Base-by-base conservation (phyloP, 2,797 vertebrate genomes). In the Scleropages formosus region DNA sequence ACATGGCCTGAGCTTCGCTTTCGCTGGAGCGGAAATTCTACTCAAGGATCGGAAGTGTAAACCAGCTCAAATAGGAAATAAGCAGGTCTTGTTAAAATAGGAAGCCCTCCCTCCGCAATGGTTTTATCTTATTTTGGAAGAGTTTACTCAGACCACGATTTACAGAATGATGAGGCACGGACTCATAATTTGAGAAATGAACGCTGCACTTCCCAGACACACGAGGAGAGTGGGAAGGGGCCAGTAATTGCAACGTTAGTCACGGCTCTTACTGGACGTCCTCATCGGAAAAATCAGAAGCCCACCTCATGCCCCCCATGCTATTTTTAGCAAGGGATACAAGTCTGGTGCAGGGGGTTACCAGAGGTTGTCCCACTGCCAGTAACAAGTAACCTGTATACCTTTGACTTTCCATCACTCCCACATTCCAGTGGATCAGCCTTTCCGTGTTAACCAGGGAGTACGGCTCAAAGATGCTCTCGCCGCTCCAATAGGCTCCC, bases 211-310 rank as follows among this genome's bases (percentile, higher is more conserved):
- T 63, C 67, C 26, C 11, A 16, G 20, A 53, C 22, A 53, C 53
- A 46, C 13, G 46, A 69, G 49, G 10, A n/a, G n/a, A 65, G 61
- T 15, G n/a, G 51, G 11, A n/a, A 27, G n/a, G 13, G 59, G 31
- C 26, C 46, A 47, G 61, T 24, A 47, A 18, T 31, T 63, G 72
- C 20, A 47, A 49, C 26, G 26, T 39, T 27, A 26, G 11, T 9
- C 12, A 27, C 47, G 51, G 24, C 44, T 51, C 63, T 31, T 16
- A 44, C 24, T 31, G 8, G 27, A 24, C 31, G 64, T 39, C 11
- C 10, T 51, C 47, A 16, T 74, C 20, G 74, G 61, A 9, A 73
- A 31, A 51, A 69, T 51, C 74, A 64, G 26, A 8, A 62, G 47
- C 9, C 61, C 16, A 65, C 73, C 27, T 10, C 24, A 9, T 66